Percentiles rank a stretch among this genome's conserved stretches.
Evolutionary conservation across 2,113 vertebrate species (phyloP).

Genomic region (Steatornis caripensis): DNA sequence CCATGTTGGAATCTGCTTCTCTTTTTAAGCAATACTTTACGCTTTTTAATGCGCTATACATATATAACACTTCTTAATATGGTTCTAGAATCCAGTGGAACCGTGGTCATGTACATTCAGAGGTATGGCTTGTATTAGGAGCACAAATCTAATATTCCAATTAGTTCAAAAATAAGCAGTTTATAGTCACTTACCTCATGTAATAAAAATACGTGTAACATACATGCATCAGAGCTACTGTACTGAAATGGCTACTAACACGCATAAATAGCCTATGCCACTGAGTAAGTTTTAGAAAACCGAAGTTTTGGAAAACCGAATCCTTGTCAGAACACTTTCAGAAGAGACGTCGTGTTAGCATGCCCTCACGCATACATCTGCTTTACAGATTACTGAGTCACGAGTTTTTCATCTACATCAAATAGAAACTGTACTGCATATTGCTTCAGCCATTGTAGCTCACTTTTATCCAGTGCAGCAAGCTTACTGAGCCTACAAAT

Average conservation of each 20-base stretch:
- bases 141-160: conserved; percentile 6
- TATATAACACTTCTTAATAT: background rate
- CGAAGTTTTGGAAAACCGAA: conserved; percentile 12
- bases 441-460: conserved; percentile 17
- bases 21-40: background rate
- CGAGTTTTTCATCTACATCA: conserved; percentile 44
- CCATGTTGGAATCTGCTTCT: background rate
- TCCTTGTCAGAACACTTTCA: background rate
- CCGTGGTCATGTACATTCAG: background rate
- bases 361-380: background rate
- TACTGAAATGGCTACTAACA: conserved; percentile 31
- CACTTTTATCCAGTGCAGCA: background rate
- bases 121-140: background rate
- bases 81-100: background rate
- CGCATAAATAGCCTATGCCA: background rate
- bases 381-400: conserved; percentile 42
- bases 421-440: conserved; percentile 32
- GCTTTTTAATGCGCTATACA: background rate
- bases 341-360: conserved; percentile 11
- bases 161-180: conserved; percentile 35
- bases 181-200: background rate
- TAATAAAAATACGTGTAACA: background rate
- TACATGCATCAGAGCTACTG: background rate
- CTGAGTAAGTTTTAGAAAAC: conserved; percentile 33
- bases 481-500: background rate